Conservation (phyloP, 2,797 vertebrate species). For the Sciurus vulgaris region DNA sequence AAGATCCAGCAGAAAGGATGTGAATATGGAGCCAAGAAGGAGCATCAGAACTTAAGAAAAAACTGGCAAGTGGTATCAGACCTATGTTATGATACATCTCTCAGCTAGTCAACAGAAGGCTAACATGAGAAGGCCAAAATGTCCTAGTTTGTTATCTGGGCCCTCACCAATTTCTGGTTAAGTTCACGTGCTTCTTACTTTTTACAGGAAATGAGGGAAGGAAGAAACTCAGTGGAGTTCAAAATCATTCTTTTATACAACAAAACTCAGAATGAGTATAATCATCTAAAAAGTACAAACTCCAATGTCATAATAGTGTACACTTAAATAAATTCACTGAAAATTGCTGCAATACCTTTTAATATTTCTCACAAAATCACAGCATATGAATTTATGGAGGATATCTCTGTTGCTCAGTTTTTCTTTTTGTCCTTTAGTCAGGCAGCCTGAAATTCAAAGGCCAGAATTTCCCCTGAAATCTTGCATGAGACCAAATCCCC, state of each 20-base stretch:
- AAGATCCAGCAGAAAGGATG: background rate
- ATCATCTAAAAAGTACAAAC: background rate
- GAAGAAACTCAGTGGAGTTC: background rate
- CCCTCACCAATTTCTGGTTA: background rate
- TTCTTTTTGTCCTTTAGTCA: background rate
- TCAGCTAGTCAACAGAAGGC: background rate
- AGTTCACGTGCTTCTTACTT: background rate
- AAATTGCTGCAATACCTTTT: background rate
- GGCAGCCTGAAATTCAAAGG: background rate
- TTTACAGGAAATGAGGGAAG: background rate
- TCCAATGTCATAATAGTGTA: background rate
- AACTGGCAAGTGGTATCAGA: background rate
- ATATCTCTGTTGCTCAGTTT: background rate
- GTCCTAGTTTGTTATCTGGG: background rate
- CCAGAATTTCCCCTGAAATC: background rate
- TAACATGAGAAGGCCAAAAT: background rate
- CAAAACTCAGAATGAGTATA: background rate
- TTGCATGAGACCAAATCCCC: background rate
- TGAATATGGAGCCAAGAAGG: background rate
- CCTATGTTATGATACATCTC: background rate
- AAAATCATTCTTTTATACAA: background rate
- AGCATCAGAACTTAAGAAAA: background rate
- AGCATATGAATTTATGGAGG: background rate
- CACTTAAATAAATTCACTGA: slow-evolving; percentile 21
- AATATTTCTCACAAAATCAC: slow-evolving; percentile 6